Evolutionary conservation across 1,140 invertebrate species (phyloP).

Genomic region (Bombus fervidus): DNA sequence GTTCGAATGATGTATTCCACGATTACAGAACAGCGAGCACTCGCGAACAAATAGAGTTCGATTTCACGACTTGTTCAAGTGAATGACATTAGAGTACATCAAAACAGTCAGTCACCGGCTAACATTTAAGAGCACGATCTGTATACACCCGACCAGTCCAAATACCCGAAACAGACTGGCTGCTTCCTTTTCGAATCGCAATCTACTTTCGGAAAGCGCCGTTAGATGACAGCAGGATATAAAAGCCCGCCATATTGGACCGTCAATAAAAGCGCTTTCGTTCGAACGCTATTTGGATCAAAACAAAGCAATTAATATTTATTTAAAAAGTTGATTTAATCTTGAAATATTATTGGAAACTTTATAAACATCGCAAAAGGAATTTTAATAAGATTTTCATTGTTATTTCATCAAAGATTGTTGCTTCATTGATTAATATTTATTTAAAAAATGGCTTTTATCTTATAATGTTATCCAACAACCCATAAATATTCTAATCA

Average conservation of each 20-base stretch:
- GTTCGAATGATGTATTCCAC: too few relatives aligned
- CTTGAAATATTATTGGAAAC: not conserved
- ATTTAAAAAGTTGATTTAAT: not conserved
- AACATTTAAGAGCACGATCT: not conserved
- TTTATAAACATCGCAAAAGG: not conserved
- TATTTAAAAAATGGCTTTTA: not conserved
- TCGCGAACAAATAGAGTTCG: not conserved
- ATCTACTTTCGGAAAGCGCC: not conserved
- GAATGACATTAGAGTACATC: slow-evolving; percentile 36
- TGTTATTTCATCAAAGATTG: not conserved
- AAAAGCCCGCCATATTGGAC: not conserved
- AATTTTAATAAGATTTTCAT: too few relatives aligned
- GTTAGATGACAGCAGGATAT: not conserved
- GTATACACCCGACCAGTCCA: not conserved
- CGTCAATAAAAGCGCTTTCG: not conserved
- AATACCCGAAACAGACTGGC: slow-evolving; percentile 40
- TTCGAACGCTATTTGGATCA: not conserved
- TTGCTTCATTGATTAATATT: not conserved
- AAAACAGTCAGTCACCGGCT: slow-evolving; percentile 51
- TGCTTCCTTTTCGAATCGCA: not conserved
- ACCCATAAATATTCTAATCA: not conserved
- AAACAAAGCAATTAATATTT: not conserved
- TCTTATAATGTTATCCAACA: not conserved
- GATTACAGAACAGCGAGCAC: not conserved
- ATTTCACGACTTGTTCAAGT: not conserved